Evolutionary conservation across 2,888 invertebrate species (phyloP).

Genomic region (Argynnis bischoffii): DNA sequence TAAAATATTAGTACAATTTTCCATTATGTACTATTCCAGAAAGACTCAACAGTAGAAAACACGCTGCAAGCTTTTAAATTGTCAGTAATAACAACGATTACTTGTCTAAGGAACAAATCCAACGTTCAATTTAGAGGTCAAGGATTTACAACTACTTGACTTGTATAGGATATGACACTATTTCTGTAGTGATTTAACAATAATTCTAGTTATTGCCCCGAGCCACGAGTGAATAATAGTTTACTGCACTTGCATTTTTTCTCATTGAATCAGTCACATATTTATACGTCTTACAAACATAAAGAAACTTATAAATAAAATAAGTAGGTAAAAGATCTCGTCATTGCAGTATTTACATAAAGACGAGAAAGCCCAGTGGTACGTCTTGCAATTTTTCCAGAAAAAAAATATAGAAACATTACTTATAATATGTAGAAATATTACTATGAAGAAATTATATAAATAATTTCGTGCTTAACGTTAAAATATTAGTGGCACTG

Average conservation of each 20-base stretch:
- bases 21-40: conserved; percentile 15
- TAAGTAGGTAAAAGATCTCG: background rate
- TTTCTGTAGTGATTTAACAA: conserved; percentile 24
- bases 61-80: conserved; percentile 32
- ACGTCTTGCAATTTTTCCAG: too few relatives aligned
- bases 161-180: conserved; percentile 39
- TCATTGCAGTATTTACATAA: background rate
- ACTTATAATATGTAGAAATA: too few relatives aligned
- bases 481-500: background rate
- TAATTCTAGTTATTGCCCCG: conserved; percentile 19
- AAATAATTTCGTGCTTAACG: background rate
- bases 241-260: conserved; percentile 11
- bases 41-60: conserved; percentile 15
- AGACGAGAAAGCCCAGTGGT: background rate
- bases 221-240: conserved; percentile 5
- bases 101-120: conserved; percentile 38
- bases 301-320: conserved; percentile 12
- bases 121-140: conserved; percentile 56
- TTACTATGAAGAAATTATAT: too few relatives aligned
- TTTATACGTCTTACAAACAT: background rate
- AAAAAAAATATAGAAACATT: too few relatives aligned
- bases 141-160: conserved; percentile 45
- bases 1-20: conserved; percentile 29
- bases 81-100: conserved; percentile 43
- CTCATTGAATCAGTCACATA: conserved; percentile 18